These are phyloP conservation scores for Spinus olivaceus DNA, from an alignment of 2,797 vertebrate species.

Conservation along the genomic window DNA sequence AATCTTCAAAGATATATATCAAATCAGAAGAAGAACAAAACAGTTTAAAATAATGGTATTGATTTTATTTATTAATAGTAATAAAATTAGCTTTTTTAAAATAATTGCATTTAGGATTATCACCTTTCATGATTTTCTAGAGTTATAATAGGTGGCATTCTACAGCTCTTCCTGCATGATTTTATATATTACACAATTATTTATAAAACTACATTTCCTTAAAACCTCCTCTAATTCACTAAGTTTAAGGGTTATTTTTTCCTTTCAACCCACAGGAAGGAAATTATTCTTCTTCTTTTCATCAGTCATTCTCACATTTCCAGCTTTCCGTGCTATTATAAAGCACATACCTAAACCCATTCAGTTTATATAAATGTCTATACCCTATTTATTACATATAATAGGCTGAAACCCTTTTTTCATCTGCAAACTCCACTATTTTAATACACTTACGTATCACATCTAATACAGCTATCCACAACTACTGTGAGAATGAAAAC, in stretches of 20 bases:
- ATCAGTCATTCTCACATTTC: not conserved
- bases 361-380: not conserved
- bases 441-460: not conserved
- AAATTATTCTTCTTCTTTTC: not conserved
- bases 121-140: not conserved
- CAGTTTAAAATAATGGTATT: not conserved
- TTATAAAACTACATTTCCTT: not conserved
- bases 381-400: not conserved
- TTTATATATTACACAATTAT: not conserved
- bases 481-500: not conserved
- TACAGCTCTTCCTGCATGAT: not conserved
- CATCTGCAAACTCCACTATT: not conserved
- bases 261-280: constrained; percentile 1
- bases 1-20: constrained; percentile 37
- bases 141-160: not conserved
- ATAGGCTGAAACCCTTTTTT: not conserved
- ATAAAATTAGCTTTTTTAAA: not conserved
- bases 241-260: not conserved
- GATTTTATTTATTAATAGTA: not conserved
- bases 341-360: not conserved
- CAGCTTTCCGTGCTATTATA: not conserved
- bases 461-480: not conserved
- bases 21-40: constrained; percentile 47
- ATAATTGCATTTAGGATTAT: not conserved
- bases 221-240: not conserved